Evolutionary conservation across 2,797 vertebrate species (phyloP).

Genomic region (Uromys caudimaculatus): DNA sequence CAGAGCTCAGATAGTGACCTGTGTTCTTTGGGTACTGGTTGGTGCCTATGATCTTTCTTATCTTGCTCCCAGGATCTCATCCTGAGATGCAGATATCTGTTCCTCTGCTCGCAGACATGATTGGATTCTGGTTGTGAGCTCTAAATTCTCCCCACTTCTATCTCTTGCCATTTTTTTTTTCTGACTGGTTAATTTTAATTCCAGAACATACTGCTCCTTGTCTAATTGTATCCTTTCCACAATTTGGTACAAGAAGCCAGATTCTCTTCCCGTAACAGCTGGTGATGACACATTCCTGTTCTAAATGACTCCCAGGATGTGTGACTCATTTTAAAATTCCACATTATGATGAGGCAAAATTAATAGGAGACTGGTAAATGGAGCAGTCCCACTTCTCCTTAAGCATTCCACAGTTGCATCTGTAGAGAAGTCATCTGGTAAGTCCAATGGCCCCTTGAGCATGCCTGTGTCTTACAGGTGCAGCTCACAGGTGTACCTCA

Average conservation of each 20-base stretch:
- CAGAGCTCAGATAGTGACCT: no score
- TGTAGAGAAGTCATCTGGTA: not conserved
- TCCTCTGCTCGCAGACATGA: not conserved
- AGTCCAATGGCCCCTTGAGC: not conserved
- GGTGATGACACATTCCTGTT: conserved; percentile 2
- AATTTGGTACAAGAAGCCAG: conserved; percentile 22
- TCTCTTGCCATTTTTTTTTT: not conserved
- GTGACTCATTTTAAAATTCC: conserved; percentile 27
- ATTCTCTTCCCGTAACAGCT: conserved; percentile 31
- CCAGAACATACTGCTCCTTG: not conserved
- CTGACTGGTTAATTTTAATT: conserved; percentile 29
- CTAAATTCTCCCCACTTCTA: not conserved
- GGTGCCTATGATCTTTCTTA: not conserved
- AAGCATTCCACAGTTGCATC: not conserved
- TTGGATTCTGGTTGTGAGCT: not conserved
- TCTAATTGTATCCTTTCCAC: not conserved
- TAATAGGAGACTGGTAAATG: not conserved
- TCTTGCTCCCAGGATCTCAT: not conserved
- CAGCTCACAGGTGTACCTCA: not conserved
- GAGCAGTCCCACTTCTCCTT: not conserved
- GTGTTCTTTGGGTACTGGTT: not conserved
- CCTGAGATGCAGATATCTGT: not conserved
- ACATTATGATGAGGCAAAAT: not conserved
- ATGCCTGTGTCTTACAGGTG: not conserved
- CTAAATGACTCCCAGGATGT: conserved; percentile 2